These are phyloP conservation scores for Drosophila tropicalis DNA, from an alignment of 1,140 invertebrate genomes.

Conservation along the genomic window DNA sequence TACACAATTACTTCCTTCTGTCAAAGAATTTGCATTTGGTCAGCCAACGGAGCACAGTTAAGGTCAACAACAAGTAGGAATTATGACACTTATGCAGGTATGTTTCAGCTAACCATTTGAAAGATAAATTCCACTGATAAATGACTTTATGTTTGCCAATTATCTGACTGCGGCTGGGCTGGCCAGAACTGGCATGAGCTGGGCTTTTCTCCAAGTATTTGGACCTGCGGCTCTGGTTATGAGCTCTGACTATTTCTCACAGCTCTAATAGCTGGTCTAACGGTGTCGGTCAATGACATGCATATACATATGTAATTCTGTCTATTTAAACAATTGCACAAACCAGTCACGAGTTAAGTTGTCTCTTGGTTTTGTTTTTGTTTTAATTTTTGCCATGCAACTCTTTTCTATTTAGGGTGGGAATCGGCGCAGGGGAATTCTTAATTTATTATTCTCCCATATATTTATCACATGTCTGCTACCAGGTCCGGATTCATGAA, in stretches of 20 bases:
- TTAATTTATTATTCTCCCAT: conserved; percentile 4
- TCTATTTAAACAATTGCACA: conserved; percentile 31
- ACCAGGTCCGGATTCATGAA: neutral
- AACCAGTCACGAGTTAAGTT: conserved; percentile 58
- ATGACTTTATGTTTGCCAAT: neutral
- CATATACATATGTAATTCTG: conserved; percentile 26
- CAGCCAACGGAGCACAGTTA: conserved; percentile 17
- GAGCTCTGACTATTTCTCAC: conserved; percentile 29
- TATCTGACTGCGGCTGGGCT: neutral
- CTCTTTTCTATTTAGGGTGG: conserved; percentile 24
- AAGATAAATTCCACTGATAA: conserved; percentile 46
- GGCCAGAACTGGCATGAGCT: neutral
- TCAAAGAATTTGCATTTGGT: conserved; percentile 52
- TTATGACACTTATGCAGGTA: conserved; percentile 22
- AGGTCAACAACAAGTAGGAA: conserved; percentile 50
- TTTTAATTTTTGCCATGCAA: conserved; percentile 27
- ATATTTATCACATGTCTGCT: conserved; percentile 8
- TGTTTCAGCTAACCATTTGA: conserved; percentile 49
- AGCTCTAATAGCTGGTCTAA: conserved; percentile 18
- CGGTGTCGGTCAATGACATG: conserved; percentile 67
- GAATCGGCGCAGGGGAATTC: conserved; percentile 6
- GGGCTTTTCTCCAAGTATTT: neutral
- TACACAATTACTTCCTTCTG: conserved; percentile 36
- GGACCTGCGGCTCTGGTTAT: conserved; percentile 1
- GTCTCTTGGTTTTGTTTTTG: neutral